Conservation (phyloP, 2,113 vertebrate species). For the Cacatua alba region DNA sequence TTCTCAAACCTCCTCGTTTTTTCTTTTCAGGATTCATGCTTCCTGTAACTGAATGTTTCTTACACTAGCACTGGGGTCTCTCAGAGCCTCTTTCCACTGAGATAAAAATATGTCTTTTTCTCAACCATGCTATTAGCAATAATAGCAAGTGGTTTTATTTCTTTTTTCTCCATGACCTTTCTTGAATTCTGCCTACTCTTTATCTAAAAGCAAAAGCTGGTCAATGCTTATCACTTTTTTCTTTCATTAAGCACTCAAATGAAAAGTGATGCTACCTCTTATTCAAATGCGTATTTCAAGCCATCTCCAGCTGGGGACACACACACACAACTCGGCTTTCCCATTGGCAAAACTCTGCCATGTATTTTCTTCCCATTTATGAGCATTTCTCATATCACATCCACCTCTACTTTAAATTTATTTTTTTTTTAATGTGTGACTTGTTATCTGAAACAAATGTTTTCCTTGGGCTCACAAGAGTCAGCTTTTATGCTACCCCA, state of each 20-base stretch:
- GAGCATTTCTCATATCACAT: neutral
- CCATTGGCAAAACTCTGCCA: neutral
- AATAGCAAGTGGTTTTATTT: neutral
- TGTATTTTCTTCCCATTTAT: neutral
- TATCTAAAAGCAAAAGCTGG: neutral
- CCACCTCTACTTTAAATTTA: neutral
- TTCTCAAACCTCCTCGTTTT: neutral
- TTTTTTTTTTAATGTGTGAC: neutral
- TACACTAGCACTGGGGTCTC: neutral
- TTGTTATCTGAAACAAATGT: neutral
- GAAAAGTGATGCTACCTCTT: neutral
- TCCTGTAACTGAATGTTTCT: neutral
- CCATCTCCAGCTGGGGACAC: neutral
- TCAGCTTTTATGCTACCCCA: neutral
- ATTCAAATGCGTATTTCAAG: neutral
- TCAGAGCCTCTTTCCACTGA: neutral
- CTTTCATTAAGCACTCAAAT: neutral
- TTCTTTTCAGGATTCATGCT: neutral
- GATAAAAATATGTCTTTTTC: neutral
- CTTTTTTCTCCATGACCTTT: neutral
- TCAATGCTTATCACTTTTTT: neutral
- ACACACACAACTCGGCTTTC: neutral
- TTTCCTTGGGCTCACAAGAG: neutral
- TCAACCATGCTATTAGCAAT: neutral
- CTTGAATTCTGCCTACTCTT: neutral